phyloP scores from a whole-genome alignment of 2,888 invertebrate genomes.

The Ochropleura plecta region DNA sequence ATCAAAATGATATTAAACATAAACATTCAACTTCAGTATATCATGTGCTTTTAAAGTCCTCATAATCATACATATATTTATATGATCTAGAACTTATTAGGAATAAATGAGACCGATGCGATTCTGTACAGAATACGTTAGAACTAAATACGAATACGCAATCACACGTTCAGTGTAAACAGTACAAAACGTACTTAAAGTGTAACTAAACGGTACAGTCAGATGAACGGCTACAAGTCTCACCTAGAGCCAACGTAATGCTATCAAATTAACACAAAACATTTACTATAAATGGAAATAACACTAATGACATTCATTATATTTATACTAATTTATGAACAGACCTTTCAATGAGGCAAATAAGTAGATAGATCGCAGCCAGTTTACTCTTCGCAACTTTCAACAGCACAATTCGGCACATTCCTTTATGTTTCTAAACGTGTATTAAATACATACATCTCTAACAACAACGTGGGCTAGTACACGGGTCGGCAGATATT shows the following conservation, averaged over 20 bases:
- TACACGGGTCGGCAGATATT: constrained; percentile 39
- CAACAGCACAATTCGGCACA: constrained; percentile 16
- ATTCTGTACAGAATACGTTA: constrained; percentile 69
- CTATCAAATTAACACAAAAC: constrained; percentile 81
- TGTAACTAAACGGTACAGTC: constrained; percentile 68
- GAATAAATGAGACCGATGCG: constrained; percentile 79
- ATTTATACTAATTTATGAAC: constrained; percentile 84
- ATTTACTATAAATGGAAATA: constrained; percentile 83
- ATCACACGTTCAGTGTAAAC: constrained; percentile 68
- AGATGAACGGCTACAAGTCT: constrained; percentile 73
- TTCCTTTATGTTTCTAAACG: constrained; percentile 37
- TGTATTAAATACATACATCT: constrained; percentile 39
- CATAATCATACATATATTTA: constrained; percentile 86
- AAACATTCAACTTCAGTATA: constrained; percentile 68
- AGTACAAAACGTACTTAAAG: constrained; percentile 71
- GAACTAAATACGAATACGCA: constrained; percentile 62
- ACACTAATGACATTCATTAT: constrained; percentile 86
- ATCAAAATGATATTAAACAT: constrained; percentile 70
- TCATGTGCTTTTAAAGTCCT: constrained; percentile 71
- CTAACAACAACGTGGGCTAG: constrained; percentile 16
- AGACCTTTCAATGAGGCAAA: constrained; percentile 76
- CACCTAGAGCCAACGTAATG: constrained; percentile 79
- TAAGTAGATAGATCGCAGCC: constrained; percentile 67
- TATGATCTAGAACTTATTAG: constrained; percentile 90
- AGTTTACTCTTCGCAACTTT: constrained; percentile 19